Conservation (phyloP, 1,140 invertebrate species). For the Anthonomus grandis region DNA sequence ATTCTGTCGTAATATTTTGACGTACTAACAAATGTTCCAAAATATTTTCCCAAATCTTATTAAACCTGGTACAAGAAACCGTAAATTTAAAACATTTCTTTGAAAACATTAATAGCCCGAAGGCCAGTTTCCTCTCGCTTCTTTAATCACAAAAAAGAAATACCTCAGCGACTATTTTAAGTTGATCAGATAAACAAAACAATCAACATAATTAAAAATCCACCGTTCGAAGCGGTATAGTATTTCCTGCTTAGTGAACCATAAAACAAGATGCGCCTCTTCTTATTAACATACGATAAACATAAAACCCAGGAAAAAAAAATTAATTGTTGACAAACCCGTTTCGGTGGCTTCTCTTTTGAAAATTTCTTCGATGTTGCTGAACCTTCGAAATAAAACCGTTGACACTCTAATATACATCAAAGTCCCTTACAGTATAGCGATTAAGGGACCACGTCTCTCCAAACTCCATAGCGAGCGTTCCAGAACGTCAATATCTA, state of each 20-base stretch:
- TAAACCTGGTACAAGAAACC: too few relatives aligned
- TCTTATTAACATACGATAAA: constrained; percentile 14
- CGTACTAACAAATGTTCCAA: too few relatives aligned
- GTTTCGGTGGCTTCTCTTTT: too few relatives aligned
- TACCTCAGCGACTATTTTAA: constrained; percentile 12
- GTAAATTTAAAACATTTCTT: too few relatives aligned
- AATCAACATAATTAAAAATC: constrained; percentile 22
- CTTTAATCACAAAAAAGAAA: constrained; percentile 19
- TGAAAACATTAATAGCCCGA: too few relatives aligned
- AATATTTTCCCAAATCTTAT: too few relatives aligned
- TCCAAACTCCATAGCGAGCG: neutral
- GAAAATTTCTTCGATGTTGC: too few relatives aligned
- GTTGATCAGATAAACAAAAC: constrained; percentile 17
- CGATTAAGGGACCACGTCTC: constrained; percentile 4
- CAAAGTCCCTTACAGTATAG: too few relatives aligned
- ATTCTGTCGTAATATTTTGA: too few relatives aligned
- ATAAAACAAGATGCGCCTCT: constrained; percentile 8
- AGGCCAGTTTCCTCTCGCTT: constrained; percentile 14
- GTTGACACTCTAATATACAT: too few relatives aligned
- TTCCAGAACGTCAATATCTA: constrained; percentile 13
- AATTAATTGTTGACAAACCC: constrained; percentile 11
- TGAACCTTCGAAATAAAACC: too few relatives aligned
- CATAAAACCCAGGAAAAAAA: constrained; percentile 12
- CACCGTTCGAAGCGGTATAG: constrained; percentile 12
- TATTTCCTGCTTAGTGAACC: constrained; percentile 17